Evolutionary conservation across 2,113 vertebrate species (phyloP), one percentile per base, ranked within the genome.

Genomic region (Epinephelus lanceolatus): DNA sequence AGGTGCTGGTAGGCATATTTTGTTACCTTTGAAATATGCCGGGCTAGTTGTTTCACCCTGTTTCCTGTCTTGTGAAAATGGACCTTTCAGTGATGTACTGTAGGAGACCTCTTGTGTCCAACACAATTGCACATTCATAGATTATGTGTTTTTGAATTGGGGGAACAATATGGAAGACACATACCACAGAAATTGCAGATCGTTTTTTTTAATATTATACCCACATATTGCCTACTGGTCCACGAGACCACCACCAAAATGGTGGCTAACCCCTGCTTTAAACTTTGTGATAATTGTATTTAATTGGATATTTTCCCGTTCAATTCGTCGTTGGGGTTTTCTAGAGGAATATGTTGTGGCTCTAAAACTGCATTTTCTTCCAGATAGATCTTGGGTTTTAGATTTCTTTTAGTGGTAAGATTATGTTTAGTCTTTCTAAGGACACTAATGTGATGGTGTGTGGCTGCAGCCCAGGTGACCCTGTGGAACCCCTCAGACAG

Each of bases 401-500:
- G 49, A 61, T 63, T 23, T 45, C 21, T 21, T 2, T 10, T 15
- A 25, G 30, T 27, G 12, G 66, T 66, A 33, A 68, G 12, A 66
- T 45, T 56, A 33, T 68, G 9, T 25, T 60, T 17, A 33, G 40
- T 12, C 42, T 33, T 68, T 13, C 21, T 56, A n/a, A 30, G 10
- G 23, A 47, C 23, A 45, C 10, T 42, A 51, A 19, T 42, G 15
- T 73, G 6, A 18, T 3, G 53, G 27, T 70, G 66, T 66, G 42
- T 42, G 63, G 61, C 27, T 71, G 59, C 5, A n/a, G 76, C 53
- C 56, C 40, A 21, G 63, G 89, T 82, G 80, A 78, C 71, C 78
- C 60, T 69, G 86, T 89, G 88, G 85, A 91, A 89, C 73, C 83
- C 84, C 86, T 86, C 65, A 88, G 84, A 92, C 82, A 27, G 68